Evolutionary conservation across 2,113 vertebrate species (phyloP).

Genomic region (Lepisosteus oculatus): DNA sequence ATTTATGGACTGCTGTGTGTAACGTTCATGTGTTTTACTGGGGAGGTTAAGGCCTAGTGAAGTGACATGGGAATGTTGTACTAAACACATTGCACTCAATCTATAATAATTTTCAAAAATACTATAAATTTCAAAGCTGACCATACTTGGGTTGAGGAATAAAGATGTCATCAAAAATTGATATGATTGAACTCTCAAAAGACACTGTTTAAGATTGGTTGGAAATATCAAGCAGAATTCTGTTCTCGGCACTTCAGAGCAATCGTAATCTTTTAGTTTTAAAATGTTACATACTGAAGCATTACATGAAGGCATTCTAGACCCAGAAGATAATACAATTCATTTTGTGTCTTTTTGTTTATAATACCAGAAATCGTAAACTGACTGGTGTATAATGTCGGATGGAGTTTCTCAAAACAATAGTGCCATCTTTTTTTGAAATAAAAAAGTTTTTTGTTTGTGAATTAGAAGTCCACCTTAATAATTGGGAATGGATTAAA

Average conservation of each 20-base stretch:
- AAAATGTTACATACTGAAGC: conserved; percentile 12
- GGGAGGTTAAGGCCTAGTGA: conserved; percentile 1
- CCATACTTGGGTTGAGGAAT: not conserved
- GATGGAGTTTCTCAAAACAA: conserved; percentile 51
- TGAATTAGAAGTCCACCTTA: conserved; percentile 48
- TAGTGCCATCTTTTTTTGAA: conserved; percentile 65
- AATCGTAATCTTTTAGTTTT: conserved; percentile 1
- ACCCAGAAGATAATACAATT: conserved; percentile 22
- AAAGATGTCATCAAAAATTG: not conserved
- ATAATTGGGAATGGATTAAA: conserved; percentile 27
- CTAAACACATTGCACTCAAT: not conserved
- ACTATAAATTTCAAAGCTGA: not conserved
- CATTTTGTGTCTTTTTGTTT: conserved; percentile 18
- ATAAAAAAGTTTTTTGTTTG: conserved; percentile 38
- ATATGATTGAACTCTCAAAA: not conserved
- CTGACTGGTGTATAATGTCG: conserved; percentile 46
- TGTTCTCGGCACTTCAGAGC: conserved; percentile 3
- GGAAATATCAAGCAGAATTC: conserved; percentile 9
- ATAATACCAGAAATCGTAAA: conserved; percentile 27
- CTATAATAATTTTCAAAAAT: not conserved
- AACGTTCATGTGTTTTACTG: no score
- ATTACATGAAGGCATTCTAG: conserved; percentile 29
- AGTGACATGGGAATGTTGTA: not conserved
- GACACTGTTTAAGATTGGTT: not conserved
- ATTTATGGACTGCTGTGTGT: not conserved